These are phyloP conservation scores for Deroptyus accipitrinus DNA, from an alignment of 2,113 vertebrate species.

Conservation along the genomic window DNA sequence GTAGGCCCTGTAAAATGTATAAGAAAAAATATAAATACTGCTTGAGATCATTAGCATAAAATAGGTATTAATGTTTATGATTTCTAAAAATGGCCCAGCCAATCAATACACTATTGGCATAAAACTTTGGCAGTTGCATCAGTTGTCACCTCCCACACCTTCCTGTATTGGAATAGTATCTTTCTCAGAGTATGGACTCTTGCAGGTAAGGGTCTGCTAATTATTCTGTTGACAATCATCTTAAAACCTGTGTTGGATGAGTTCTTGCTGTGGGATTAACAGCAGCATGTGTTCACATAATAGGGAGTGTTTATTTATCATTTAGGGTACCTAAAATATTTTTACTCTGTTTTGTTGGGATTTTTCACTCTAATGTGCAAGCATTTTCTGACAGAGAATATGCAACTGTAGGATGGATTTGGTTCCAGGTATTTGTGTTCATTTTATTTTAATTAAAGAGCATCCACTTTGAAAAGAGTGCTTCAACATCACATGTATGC, in stretches of 20 bases:
- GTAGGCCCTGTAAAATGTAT: not conserved
- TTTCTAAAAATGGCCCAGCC: not conserved
- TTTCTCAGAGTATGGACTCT: not conserved
- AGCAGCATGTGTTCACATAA: not conserved
- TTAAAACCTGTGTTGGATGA: not conserved
- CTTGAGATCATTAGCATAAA: not conserved
- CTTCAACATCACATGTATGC: accelerated
- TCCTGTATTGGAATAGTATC: not conserved
- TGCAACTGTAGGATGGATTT: not conserved
- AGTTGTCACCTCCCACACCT: not conserved
- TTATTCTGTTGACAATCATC: not conserved
- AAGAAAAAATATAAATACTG: not conserved
- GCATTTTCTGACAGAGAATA: not conserved
- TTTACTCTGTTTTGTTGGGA: not conserved
- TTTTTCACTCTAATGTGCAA: not conserved
- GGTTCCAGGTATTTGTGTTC: not conserved
- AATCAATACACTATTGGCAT: not conserved
- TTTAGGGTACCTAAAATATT: not conserved
- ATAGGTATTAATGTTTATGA: accelerated
- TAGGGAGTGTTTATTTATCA: not conserved
- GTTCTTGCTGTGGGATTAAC: not conserved
- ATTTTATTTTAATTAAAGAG: not conserved
- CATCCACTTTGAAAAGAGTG: not conserved
- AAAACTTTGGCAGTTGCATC: not conserved
- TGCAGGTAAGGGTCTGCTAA: not conserved